Conservation (phyloP, 2,113 vertebrate genomes). For the Eolophus roseicapilla region DNA sequence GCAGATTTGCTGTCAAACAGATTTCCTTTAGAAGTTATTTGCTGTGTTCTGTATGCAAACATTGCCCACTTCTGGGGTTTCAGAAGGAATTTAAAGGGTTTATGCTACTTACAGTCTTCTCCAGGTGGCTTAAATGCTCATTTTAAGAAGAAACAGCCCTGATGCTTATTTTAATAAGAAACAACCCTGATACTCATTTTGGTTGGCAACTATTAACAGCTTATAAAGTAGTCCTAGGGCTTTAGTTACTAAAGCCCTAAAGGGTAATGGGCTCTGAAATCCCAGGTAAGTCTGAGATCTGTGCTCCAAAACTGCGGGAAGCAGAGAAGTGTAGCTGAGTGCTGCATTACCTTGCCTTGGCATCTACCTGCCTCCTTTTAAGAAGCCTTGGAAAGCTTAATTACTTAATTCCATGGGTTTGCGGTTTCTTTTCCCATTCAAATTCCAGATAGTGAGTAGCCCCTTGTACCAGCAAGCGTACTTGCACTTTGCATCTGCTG, state of each 20-base stretch:
- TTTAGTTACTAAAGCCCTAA: background rate
- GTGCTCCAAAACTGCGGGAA: background rate
- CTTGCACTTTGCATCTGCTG: background rate
- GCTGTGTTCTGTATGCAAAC: background rate
- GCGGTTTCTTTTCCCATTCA: background rate
- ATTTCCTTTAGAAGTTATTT: background rate
- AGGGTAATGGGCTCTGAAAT: background rate
- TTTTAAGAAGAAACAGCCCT: background rate
- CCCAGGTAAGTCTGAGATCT: background rate
- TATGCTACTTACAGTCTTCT: background rate
- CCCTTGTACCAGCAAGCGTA: background rate
- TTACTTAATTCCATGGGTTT: background rate
- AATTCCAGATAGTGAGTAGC: background rate
- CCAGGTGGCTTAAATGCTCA: background rate
- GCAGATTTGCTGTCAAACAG: background rate
- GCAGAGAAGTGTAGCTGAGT: background rate
- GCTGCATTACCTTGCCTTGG: background rate
- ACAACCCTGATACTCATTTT: background rate
- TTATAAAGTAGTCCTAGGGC: background rate
- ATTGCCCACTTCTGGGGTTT: background rate
- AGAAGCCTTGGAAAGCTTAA: background rate
- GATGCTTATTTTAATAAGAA: background rate
- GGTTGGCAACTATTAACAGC: conserved; percentile 2
- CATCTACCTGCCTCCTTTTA: background rate
- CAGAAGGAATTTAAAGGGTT: background rate